These are phyloP conservation scores for Chroicocephalus ridibundus DNA, from an alignment of 2,113 vertebrate genomes.

Conservation along the genomic window DNA sequence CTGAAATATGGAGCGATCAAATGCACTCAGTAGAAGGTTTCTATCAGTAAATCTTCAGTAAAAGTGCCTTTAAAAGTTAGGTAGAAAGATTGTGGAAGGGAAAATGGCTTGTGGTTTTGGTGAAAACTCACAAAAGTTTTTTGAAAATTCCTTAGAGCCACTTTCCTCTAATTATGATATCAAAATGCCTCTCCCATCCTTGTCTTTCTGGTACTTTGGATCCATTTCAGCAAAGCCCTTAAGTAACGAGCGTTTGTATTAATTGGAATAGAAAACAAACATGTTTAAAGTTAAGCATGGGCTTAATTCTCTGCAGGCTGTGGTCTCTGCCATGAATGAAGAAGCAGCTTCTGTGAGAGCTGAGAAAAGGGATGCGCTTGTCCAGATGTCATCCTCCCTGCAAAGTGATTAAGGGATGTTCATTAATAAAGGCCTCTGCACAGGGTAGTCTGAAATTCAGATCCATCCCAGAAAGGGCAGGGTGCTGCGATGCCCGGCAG, in stretches of 20 bases:
- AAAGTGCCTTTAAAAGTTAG: slow-evolving; percentile 46
- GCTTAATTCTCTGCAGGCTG: background rate
- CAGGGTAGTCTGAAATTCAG: background rate
- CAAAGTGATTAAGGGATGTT: background rate
- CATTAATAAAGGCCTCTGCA: background rate
- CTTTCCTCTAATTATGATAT: background rate
- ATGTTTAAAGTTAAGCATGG: background rate
- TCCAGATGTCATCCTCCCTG: background rate
- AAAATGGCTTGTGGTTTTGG: background rate
- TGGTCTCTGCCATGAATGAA: background rate
- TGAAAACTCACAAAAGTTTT: background rate
- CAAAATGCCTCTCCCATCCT: background rate
- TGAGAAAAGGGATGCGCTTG: background rate
- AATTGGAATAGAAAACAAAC: slow-evolving; percentile 10
- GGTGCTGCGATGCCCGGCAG: accelerated
- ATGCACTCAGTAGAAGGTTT: slow-evolving; percentile 41
- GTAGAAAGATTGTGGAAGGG: background rate
- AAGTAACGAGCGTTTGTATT: background rate
- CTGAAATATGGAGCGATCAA: slow-evolving; percentile 63
- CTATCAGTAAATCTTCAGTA: slow-evolving; percentile 41
- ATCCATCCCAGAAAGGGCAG: background rate
- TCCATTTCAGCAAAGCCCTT: background rate
- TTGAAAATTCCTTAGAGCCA: background rate
- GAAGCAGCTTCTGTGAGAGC: background rate
- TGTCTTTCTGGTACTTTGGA: background rate